Conservation (phyloP, 64 coral and sea anemone genomes). For the Stylophora pistillata region DNA sequence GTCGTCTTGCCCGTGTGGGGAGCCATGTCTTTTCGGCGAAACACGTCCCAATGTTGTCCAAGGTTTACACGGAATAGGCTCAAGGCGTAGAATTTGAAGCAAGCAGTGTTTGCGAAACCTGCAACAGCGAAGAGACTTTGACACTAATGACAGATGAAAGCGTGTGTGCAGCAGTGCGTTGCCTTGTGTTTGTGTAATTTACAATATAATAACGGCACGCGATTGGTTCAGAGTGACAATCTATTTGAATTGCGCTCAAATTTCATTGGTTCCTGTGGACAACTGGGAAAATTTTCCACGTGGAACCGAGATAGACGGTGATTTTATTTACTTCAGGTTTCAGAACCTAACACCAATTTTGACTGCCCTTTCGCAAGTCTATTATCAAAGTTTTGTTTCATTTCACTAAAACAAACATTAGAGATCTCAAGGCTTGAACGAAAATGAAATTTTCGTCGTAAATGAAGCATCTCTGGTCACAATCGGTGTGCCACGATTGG, state of each 20-base stretch:
- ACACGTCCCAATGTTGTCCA: conserved; percentile 8
- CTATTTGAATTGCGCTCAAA: conserved; percentile 91
- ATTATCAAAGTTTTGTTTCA: conserved; percentile 43
- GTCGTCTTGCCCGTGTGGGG: conserved; percentile 75
- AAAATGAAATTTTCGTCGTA: conserved; percentile 26
- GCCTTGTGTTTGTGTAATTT: conserved; percentile 99
- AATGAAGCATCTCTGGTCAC: not conserved
- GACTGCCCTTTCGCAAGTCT: conserved; percentile 44
- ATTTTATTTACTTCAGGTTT: conserved; percentile 91
- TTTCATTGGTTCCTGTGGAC: conserved; percentile 90
- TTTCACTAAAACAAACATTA: conserved; percentile 43
- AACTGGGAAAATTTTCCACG: conserved; percentile 99
- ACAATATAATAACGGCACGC: conserved; percentile 81
- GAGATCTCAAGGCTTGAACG: not conserved
- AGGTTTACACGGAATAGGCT: conserved; percentile 24
- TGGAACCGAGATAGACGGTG: conserved; percentile 72
- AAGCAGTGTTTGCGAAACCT: conserved; percentile 99
- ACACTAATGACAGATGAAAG: conserved; percentile 99
- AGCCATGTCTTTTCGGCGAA: conserved; percentile 63
- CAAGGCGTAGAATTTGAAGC: conserved; percentile 61
- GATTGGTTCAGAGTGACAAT: conserved; percentile 97
- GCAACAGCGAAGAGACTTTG: conserved; percentile 94
- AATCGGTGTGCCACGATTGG: not conserved
- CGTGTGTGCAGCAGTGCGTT: conserved; percentile 94
- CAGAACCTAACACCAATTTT: conserved; percentile 47